Base-by-base conservation (phyloP, 2,888 invertebrate species). In the Eucera pruinosa region DNA sequence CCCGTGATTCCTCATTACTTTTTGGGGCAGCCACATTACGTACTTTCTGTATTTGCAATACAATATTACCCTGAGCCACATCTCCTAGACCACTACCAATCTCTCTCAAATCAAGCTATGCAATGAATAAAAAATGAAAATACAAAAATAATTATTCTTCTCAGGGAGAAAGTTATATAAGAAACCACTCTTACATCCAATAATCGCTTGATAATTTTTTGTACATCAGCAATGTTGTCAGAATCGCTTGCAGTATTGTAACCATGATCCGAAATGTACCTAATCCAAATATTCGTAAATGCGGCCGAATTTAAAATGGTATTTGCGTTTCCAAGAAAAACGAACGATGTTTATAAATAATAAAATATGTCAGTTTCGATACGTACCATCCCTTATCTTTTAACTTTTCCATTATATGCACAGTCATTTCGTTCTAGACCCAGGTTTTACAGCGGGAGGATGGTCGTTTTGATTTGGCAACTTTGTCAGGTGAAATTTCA, bases 1-100 rank as follows among this genome's bases (percentile, higher is more conserved):
- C 94, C 79, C 94, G 95, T 6, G 96, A 97, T 81, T 97, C 97
- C 92, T 98, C 97, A 91, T 97, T 97, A 15, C 95, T 95, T 93
- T 98, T 98, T 4, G 98, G 98, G 36, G 97, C 97, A 13, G 97
- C 95, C 54, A 98, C 95, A 93, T 98, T 98, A 15, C 97, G 94
- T 58, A 98, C 94, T 93, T 97, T 97, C 91, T 96, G 96, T 86
- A 98, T 95, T 94, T 98, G 98, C 52, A 98, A 93, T 43, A 98
- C 95, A 81, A 97, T 79, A 70, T 90, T 89, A 33, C 90, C 88
- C 60, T 89, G 85, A 60, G 82, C 80, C 60, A 89, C 60, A 64
- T 89, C 87, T n/a, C 90, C 89, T 70, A 87, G 88, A 5, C 91
- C 95, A 65, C 95, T 95, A n/a, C 96, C 96, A 82, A 97, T 95